Evolutionary conservation across 1,140 invertebrate species (phyloP), one percentile per base, ranked within the genome.

Genomic region (Lepidurus packardi): DNA sequence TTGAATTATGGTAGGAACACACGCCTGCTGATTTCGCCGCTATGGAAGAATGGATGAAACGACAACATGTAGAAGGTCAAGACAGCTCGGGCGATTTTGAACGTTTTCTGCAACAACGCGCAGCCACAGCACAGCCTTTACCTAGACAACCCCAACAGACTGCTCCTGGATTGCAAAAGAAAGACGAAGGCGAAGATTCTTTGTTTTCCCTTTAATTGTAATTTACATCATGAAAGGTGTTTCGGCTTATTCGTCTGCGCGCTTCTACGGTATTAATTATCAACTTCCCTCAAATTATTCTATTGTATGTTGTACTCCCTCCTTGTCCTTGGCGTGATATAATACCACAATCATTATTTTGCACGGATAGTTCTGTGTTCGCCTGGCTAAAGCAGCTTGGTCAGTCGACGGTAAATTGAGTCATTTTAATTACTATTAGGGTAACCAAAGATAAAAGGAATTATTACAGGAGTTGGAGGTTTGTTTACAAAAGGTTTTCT

Each of bases 111-210:
- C 53, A 65, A 21, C 53, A 65, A 21, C 53, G 53, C 21, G 53
- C 53, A 65, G 53, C 53, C 21, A 21, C 53, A 21, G 53, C 53
- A 65, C 53, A 65, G 53, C 21, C 53, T 13, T 65, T 65, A 65
- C 53, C 53, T 65, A 65, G 53, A 65, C 53, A 65, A 21, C 53
- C 53, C 53, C 53, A 65, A 21, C 53, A 65, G 21, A 16, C 53
- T 65, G 53, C 53, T n/a, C 53, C 53, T 1, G 53, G 53, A 16
- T 16, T 65, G 13, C 53, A 13, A 7, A 65, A 65, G 53, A 65
- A 65, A 65, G 53, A 65, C 13, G 53, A 65, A 65, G 53, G 53
- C 8, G 53, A 65, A 7, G 53, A 65, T 65, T 65, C 53, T 16
- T 21, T 65, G 16, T 65, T 65, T 65, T 65, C 53, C 16, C 53